Conservation (phyloP, 2,888 invertebrate species). For the Harpagoxenus sublaevis region DNA sequence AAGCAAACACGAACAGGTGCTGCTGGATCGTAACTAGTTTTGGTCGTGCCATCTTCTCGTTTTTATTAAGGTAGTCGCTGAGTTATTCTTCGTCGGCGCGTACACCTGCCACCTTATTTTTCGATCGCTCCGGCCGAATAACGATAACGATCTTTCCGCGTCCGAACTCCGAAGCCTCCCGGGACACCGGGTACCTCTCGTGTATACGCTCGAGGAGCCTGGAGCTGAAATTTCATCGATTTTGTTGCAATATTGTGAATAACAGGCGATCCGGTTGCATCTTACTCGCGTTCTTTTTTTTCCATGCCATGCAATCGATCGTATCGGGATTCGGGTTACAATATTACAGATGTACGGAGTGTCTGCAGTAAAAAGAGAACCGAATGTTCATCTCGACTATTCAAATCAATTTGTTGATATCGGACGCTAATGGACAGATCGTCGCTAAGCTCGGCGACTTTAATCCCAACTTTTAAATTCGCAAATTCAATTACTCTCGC, state of each 20-base stretch:
- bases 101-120: constrained; percentile 43
- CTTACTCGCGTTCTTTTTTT: not conserved
- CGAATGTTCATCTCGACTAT: not conserved
- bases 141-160: constrained; percentile 16
- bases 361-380: not conserved
- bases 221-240: constrained; percentile 53
- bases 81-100: not conserved
- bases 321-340: not conserved
- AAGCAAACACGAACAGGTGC: constrained; percentile 27
- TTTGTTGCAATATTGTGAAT: constrained; percentile 14
- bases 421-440: not conserved
- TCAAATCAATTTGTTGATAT: not conserved
- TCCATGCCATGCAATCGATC: constrained; percentile 10
- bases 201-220: constrained; percentile 5
- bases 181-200: constrained; percentile 21
- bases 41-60: constrained; percentile 13
- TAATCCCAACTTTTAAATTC: constrained; percentile 12
- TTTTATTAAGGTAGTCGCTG: constrained; percentile 8
- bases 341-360: not conserved
- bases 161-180: not conserved
- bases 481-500: not conserved
- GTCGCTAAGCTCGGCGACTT: not conserved
- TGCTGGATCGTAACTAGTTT: constrained; percentile 20
- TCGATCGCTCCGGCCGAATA: constrained; percentile 29
- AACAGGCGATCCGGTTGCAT: constrained; percentile 28